Percentiles rank a stretch among this genome's conserved stretches.
phyloP scores from a whole-genome alignment of 2,888 invertebrate species.

The Apamea anceps region DNA sequence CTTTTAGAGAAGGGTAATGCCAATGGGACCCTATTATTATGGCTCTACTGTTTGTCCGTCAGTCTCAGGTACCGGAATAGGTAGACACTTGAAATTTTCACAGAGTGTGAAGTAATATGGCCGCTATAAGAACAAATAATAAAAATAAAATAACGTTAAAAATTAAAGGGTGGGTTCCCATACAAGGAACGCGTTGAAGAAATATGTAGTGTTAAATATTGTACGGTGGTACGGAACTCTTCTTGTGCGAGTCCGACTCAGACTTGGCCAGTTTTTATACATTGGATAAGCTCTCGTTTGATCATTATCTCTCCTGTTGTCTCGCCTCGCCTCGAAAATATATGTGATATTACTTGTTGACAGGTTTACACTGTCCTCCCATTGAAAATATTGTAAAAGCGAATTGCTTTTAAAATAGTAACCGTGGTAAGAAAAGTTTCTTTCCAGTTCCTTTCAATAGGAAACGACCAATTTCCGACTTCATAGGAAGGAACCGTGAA shows the following conservation, averaged over 20 bases:
- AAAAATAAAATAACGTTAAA: too few species aligned
- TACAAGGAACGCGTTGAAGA: too few species aligned
- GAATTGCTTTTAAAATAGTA: not conserved
- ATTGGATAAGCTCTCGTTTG: not conserved
- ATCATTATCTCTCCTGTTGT: not conserved
- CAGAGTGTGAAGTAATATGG: too few species aligned
- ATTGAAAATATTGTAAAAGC: not conserved
- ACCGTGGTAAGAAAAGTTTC: not conserved
- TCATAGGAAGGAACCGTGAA: not conserved
- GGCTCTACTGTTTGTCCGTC: not conserved
- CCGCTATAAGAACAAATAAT: too few species aligned
- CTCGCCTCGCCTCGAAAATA: too few species aligned
- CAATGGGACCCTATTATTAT: not conserved
- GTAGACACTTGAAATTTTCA: not conserved
- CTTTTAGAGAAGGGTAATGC: not conserved
- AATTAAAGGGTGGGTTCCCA: too few species aligned
- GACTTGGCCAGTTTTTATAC: not conserved
- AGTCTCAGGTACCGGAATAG: not conserved
- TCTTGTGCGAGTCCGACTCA: too few species aligned
- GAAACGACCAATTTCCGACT: not conserved
- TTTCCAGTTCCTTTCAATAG: not conserved
- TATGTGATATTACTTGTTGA: not conserved
- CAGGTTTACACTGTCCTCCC: not conserved
- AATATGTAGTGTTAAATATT: too few species aligned
- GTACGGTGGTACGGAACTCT: too few species aligned